These are phyloP conservation scores for Myoxocephalus aenaeus DNA, from an alignment of 2,797 vertebrate genomes.

Conservation along the genomic window DNA sequence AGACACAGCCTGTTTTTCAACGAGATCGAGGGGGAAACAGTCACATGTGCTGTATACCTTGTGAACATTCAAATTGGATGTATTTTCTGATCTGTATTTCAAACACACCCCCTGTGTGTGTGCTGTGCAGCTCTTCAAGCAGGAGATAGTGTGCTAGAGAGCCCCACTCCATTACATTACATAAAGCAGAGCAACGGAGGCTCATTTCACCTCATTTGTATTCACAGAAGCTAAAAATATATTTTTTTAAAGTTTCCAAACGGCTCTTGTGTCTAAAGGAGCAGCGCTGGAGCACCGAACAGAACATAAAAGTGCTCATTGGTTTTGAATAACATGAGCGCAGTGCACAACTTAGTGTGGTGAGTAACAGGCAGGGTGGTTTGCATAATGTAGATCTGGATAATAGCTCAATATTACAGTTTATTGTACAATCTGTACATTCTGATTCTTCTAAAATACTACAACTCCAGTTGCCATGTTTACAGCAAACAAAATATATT, in stretches of 20 bases:
- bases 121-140: constrained; percentile 55
- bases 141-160: constrained; percentile 49
- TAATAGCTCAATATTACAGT: background rate
- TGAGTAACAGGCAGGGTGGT: constrained; percentile 17
- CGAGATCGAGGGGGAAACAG: constrained; percentile 24
- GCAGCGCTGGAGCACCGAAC: constrained; percentile 38
- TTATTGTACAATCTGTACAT: background rate
- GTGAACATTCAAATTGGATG: constrained; percentile 41
- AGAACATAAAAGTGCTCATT: constrained; percentile 34
- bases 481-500: background rate
- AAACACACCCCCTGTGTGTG: constrained; percentile 32
- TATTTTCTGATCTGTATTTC: constrained; percentile 46
- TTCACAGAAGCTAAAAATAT: constrained; percentile 74
- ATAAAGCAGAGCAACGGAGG: constrained; percentile 66
- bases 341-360: constrained; percentile 21
- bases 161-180: constrained; percentile 66
- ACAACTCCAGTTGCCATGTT: constrained; percentile 6
- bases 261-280: constrained; percentile 67
- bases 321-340: constrained; percentile 41
- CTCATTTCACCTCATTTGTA: constrained; percentile 72
- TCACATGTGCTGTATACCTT: constrained; percentile 23
- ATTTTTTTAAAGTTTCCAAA: constrained; percentile 67
- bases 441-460: background rate
- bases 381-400: background rate
- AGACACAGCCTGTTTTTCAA: constrained; percentile 9